A percentile compares a stretch with the other conserved stretches of the same genome.
Conservation (phyloP, 2,888 invertebrate species). For the Toxonevra muliebris region DNA sequence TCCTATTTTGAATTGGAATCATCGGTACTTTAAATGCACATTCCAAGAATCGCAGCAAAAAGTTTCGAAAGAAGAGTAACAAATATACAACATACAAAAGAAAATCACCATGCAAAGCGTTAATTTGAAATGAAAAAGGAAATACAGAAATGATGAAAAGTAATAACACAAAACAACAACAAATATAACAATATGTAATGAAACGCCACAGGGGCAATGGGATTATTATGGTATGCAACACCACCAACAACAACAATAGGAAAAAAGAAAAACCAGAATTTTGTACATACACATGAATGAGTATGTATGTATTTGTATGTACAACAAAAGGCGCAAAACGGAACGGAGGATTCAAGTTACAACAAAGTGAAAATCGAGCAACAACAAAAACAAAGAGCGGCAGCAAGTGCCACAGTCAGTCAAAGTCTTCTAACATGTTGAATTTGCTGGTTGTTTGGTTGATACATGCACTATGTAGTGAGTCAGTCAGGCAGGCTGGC, state of each 20-base stretch:
- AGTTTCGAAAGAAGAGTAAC: not conserved
- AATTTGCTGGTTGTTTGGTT: too few relatives aligned
- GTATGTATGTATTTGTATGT: not conserved
- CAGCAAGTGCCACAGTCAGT: too few relatives aligned
- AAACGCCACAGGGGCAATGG: constrained; percentile 17
- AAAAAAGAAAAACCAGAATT: not conserved
- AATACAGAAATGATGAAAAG: constrained; percentile 30
- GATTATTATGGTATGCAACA: constrained; percentile 2
- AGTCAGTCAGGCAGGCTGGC: too few relatives aligned
- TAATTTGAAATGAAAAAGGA: constrained; percentile 31
- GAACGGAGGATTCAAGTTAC: too few relatives aligned
- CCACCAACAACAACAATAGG: constrained; percentile 18
- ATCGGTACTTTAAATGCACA: too few relatives aligned
- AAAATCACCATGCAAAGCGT: constrained; percentile 30
- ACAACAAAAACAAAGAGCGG: too few relatives aligned
- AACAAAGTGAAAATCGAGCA: too few relatives aligned
- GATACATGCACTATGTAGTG: too few relatives aligned
- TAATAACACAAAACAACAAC: constrained; percentile 4
- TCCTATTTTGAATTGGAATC: too few relatives aligned
- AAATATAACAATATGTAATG: not conserved
- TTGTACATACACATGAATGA: not conserved
- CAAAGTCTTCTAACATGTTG: too few relatives aligned
- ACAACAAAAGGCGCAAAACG: too few relatives aligned
- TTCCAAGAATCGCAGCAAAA: too few relatives aligned
- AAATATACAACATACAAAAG: constrained; percentile 5